Base-by-base conservation (phyloP, 2,113 vertebrate genomes). In the Chiloscyllium plagiosum region DNA sequence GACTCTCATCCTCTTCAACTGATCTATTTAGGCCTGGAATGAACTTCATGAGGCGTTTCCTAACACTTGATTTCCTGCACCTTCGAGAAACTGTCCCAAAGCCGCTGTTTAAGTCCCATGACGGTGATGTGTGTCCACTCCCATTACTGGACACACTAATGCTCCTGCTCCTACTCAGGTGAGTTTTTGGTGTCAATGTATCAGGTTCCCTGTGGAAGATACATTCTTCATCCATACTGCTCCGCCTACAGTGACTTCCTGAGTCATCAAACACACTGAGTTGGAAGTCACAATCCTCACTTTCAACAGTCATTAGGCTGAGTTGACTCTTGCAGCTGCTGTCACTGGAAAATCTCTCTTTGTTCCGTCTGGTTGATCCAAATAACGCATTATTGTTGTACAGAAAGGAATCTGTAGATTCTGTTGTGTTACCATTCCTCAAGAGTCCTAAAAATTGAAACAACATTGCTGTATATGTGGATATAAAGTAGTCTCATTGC, bases 41-140 rank as follows among this genome's bases (percentile, higher is more conserved):
- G 96, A 99, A 98, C 96, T 98, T 99, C 83, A 98, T 20, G 20
- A 99, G 97, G 0, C 98, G 98, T 96, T 98, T 99, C 7, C 98
- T 97, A 3, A 99, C 97, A 0, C 98, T 99, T 72, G 96, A 96
- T 95, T 97, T 97, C 96, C 98, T 97, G 96, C 96, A 96, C 96
- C 98, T 99, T 42, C 99, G 97, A 0, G 99, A 98, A 50, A 99
- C 97, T 0, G 99, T 99, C 33, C 98, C 99, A 20, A 99, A 99
- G 96, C 96, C 96, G 96, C 97, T 72, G 10, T 96, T 93, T 10
- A 97, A 96, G 3, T 98, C 98, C 97, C 98, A 99, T 47, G 98
- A 96, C 0, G 98, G 98, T 15, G 99, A 99, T 96, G 97, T 96
- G 52, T 98, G 98, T 96, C 96, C 96, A 96, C 96, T 98, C 0